A percentile compares a stretch with the other conserved stretches of the same genome.
These are phyloP conservation scores for Gila robusta DNA, from an alignment of 2,797 vertebrate genomes.

Conservation along the genomic window DNA sequence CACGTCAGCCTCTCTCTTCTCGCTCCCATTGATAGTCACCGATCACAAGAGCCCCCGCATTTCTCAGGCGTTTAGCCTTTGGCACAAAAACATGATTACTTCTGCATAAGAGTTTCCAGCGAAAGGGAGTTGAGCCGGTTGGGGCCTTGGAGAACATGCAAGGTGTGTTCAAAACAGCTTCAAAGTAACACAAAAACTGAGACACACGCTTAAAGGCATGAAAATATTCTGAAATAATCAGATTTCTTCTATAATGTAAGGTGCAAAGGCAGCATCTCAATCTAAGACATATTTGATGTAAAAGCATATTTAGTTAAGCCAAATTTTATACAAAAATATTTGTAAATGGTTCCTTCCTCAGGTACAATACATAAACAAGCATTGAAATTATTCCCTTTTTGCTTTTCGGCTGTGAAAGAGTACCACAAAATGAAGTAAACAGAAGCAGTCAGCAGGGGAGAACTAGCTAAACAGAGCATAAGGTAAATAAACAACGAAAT, in stretches of 20 bases:
- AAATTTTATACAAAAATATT: background rate
- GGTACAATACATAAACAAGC: background rate
- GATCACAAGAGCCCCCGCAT: conserved; percentile 7
- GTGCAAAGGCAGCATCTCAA: background rate
- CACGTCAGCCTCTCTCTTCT: conserved; percentile 10
- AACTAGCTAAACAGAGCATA: background rate
- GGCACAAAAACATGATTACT: conserved; percentile 46
- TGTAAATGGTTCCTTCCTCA: background rate
- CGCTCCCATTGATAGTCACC: conserved; percentile 30
- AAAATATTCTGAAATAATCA: background rate
- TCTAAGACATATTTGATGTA: background rate
- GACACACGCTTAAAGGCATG: background rate
- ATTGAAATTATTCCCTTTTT: background rate
- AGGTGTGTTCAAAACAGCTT: conserved; percentile 24
- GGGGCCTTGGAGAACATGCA: background rate
- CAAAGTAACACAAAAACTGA: background rate
- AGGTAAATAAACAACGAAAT: conserved; percentile 22
- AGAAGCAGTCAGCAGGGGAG: conserved; percentile 19
- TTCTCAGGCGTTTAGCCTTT: conserved; percentile 36
- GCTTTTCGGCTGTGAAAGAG: background rate
- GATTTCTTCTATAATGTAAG: background rate
- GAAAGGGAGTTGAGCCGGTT: background rate
- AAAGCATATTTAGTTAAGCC: background rate
- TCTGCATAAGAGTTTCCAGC: conserved; percentile 18
- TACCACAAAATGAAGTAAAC: background rate